These are phyloP conservation scores for Eulemur mongoz DNA, from an alignment of 2,797 vertebrate species.

Conservation along the genomic window DNA sequence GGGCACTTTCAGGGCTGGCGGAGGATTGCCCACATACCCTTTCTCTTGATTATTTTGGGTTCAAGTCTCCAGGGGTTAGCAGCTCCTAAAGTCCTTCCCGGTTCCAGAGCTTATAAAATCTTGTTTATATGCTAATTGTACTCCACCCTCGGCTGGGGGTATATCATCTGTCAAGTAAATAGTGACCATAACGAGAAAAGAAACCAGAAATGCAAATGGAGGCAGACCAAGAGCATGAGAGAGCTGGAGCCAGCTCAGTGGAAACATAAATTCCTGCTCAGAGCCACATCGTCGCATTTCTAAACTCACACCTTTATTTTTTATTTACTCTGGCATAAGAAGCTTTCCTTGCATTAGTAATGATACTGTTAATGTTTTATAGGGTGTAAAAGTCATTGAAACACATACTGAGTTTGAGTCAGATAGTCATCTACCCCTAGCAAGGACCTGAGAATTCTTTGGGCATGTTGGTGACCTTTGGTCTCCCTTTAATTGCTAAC, in stretches of 20 bases:
- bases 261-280: conserved; percentile 51
- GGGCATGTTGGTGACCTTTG: not conserved
- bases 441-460: not conserved
- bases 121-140: conserved; percentile 76
- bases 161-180: conserved; percentile 68
- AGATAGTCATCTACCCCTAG: not conserved
- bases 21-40: not conserved
- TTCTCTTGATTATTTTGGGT: conserved; percentile 45
- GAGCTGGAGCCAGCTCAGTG: not conserved
- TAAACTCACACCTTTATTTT: conserved; percentile 64
- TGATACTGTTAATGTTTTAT: conserved; percentile 65
- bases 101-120: conserved; percentile 59
- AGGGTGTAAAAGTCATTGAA: not conserved
- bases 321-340: conserved; percentile 60
- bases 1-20: not conserved
- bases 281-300: not conserved
- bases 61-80: conserved; percentile 42
- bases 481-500: not conserved
- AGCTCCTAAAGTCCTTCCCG: conserved; percentile 9
- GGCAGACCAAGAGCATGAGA: not conserved
- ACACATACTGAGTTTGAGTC: not conserved
- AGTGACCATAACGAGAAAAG: conserved; percentile 75
- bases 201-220: conserved; percentile 81
- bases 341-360: conserved; percentile 50
- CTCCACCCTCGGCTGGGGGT: conserved; percentile 50